Evolutionary conservation across 2,113 vertebrate species (phyloP).

Genomic region (Ophthalmolycus amberensis): DNA sequence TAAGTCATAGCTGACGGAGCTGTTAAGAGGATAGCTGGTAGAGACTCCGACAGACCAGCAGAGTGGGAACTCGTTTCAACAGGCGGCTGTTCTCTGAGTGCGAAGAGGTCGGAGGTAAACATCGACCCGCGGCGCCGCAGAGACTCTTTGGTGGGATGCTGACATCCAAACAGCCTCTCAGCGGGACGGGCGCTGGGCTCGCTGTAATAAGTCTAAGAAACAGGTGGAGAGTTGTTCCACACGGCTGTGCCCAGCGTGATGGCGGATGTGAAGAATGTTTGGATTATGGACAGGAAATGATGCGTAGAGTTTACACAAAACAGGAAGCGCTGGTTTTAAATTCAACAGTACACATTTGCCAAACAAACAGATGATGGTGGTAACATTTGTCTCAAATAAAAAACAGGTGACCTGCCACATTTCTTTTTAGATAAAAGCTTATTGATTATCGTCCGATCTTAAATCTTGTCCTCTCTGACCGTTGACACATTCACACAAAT

Average conservation of each 20-base stretch:
- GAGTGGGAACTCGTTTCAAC: slow-evolving; percentile 43
- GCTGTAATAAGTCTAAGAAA: neutral
- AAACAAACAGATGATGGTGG: neutral
- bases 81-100: slow-evolving; percentile 25
- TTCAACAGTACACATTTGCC: neutral
- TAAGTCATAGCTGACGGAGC: slow-evolving; percentile 37
- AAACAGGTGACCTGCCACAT: neutral
- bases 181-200: neutral
- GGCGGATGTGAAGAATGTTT: neutral
- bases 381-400: neutral
- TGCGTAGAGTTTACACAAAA: neutral
- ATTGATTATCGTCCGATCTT: neutral
- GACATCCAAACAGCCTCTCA: slow-evolving; percentile 20
- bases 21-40: slow-evolving; percentile 35
- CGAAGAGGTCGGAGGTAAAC: slow-evolving; percentile 40
- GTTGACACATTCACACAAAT: neutral
- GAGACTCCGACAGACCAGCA: slow-evolving; percentile 41
- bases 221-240: neutral
- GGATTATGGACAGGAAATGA: neutral
- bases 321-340: slow-evolving; percentile 1
- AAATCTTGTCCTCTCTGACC: neutral
- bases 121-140: neutral
- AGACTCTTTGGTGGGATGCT: neutral
- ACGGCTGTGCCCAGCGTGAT: neutral
- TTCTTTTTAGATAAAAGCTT: neutral